phyloP scores from a whole-genome alignment of 2,113 vertebrate genomes.

The Sinocyclocheilus rhinocerous region DNA sequence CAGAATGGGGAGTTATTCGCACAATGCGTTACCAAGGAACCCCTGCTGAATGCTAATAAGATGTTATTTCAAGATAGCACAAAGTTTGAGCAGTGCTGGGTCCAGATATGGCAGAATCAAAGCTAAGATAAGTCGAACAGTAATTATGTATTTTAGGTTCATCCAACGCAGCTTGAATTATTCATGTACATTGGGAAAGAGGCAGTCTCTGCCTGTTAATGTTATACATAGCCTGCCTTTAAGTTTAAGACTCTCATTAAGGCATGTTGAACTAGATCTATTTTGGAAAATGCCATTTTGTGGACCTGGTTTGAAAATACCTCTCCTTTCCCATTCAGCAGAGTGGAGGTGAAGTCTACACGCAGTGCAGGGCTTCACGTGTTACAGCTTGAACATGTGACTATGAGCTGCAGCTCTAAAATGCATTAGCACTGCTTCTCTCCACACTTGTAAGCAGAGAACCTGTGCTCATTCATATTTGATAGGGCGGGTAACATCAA shows the following conservation, averaged over 20 bases:
- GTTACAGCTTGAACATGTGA: constrained; percentile 7
- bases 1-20: neutral
- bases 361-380: neutral
- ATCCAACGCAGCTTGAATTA: constrained; percentile 47
- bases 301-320: neutral
- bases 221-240: constrained; percentile 9
- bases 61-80: constrained; percentile 48
- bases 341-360: neutral
- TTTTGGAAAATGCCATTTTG: neutral
- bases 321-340: neutral
- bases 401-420: neutral
- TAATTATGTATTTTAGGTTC: constrained; percentile 54
- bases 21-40: constrained; percentile 22
- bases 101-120: constrained; percentile 52
- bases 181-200: constrained; percentile 38
- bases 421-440: constrained; percentile 1
- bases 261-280: constrained; percentile 15
- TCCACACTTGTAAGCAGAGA: neutral
- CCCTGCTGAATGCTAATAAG: constrained; percentile 56
- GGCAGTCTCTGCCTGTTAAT: constrained; percentile 36
- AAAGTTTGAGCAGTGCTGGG: constrained; percentile 30
- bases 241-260: constrained; percentile 32
- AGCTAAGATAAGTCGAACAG: constrained; percentile 45
- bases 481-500: constrained; percentile 33
- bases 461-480: constrained; percentile 38